These are phyloP conservation scores for Caenorhabditis inopinata DNA, from an alignment of 1,140 invertebrate genomes.

Conservation along the genomic window DNA sequence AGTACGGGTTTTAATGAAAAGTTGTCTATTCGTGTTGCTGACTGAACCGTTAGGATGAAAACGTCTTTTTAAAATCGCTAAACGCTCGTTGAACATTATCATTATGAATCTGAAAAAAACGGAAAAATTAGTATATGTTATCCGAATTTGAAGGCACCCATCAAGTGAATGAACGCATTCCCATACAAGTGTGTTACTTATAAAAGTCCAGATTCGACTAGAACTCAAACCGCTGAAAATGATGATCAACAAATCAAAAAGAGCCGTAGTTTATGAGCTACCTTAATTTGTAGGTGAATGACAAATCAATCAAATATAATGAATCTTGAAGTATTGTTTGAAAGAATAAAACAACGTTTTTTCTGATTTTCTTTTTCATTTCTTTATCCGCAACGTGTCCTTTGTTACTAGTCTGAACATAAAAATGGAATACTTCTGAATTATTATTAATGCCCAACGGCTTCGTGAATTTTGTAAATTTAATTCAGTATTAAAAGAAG, in stretches of 20 bases:
- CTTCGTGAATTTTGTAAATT: too few species aligned
- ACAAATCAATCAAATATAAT: not conserved
- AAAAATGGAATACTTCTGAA: too few species aligned
- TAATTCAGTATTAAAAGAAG: too few species aligned
- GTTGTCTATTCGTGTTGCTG: too few species aligned
- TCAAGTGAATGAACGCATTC: not conserved
- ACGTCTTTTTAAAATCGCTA: not conserved
- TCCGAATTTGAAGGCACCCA: not conserved
- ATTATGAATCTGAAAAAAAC: not conserved
- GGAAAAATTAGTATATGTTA: not conserved
- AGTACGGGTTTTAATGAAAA: too few species aligned
- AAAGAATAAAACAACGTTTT: not conserved
- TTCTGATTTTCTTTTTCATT: not conserved
- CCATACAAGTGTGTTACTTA: not conserved
- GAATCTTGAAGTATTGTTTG: conserved; percentile 4
- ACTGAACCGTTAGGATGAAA: too few species aligned
- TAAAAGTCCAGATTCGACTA: not conserved
- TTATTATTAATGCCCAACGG: too few species aligned
- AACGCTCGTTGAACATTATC: conserved; percentile 7
- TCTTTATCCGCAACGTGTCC: not conserved
- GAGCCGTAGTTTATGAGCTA: too few species aligned
- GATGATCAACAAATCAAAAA: too few species aligned
- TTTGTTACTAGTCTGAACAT: not conserved
- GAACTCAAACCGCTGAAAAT: not conserved
- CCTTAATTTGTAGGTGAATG: not conserved